These are phyloP conservation scores for Drosophila azteca DNA, from an alignment of 1,140 invertebrate genomes.

Conservation along the genomic window DNA sequence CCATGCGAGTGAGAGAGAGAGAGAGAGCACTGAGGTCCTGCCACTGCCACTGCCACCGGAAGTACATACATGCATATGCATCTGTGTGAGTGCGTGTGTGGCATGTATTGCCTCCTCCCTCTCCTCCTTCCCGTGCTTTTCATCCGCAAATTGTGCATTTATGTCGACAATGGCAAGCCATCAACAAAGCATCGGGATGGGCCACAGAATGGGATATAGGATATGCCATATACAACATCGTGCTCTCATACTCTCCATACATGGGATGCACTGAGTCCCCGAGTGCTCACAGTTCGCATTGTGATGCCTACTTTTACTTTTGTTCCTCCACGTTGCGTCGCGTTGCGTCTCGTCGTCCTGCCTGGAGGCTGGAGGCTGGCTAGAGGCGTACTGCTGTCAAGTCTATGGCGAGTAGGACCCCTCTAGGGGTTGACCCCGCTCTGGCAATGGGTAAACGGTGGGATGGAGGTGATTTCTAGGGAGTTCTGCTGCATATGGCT, in stretches of 20 bases:
- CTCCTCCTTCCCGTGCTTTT: slow-evolving; percentile 55
- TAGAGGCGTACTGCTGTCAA: slow-evolving; percentile 59
- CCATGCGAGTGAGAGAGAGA: not conserved
- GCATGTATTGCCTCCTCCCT: slow-evolving; percentile 22
- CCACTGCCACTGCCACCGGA: slow-evolving; percentile 76
- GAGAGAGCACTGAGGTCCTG: not conserved
- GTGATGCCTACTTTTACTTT: slow-evolving; percentile 62
- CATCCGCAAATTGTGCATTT: slow-evolving; percentile 80
- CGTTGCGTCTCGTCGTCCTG: slow-evolving; percentile 43
- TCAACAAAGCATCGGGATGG: slow-evolving; percentile 47
- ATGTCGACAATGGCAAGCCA: slow-evolving; percentile 70
- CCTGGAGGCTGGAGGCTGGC: slow-evolving; percentile 16
- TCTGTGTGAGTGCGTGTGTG: slow-evolving; percentile 28
- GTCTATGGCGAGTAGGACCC: slow-evolving; percentile 11
- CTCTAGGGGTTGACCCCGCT: not conserved
- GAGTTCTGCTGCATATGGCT: no score
- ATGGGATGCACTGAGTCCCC: slow-evolving; percentile 25
- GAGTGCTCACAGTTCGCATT: slow-evolving; percentile 16
- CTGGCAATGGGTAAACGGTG: no score
- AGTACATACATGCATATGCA: slow-evolving; percentile 51
- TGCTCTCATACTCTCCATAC: not conserved
- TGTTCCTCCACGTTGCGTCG: slow-evolving; percentile 24
- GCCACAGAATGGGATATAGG: slow-evolving; percentile 32
- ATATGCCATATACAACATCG: slow-evolving; percentile 14
- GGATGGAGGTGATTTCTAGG: not conserved